phyloP scores from a whole-genome alignment of 2,888 invertebrate genomes.

The Iphiclides podalirius region DNA sequence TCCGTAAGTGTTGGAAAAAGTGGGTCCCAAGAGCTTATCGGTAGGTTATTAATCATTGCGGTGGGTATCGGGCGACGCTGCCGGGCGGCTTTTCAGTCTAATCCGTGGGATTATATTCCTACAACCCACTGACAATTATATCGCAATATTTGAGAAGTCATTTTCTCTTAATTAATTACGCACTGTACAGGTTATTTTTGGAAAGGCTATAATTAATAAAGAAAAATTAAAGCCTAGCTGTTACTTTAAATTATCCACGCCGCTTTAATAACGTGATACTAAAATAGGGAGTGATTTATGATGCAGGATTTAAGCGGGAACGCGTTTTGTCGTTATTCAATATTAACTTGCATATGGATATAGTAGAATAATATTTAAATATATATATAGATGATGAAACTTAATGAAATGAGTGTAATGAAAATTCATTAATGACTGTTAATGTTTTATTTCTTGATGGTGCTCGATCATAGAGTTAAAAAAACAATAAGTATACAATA shows the following conservation, averaged over 20 bases:
- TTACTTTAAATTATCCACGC: background rate
- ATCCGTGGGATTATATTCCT: slow-evolving; percentile 44
- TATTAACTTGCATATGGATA: background rate
- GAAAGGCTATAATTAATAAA: background rate
- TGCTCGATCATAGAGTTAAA: too few species aligned
- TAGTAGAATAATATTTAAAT: background rate
- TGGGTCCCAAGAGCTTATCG: slow-evolving; percentile 52
- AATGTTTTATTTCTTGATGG: too few species aligned
- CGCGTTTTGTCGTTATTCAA: background rate
- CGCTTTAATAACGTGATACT: background rate
- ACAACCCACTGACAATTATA: slow-evolving; percentile 34
- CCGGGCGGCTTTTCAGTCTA: slow-evolving; percentile 40
- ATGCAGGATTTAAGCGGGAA: background rate
- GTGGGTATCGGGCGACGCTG: slow-evolving; percentile 46
- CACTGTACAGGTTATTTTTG: background rate
- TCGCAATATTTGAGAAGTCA: slow-evolving; percentile 17
- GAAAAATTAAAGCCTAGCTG: background rate
- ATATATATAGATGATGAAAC: background rate
- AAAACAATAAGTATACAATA: too few species aligned
- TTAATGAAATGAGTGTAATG: too few species aligned
- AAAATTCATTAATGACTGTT: too few species aligned
- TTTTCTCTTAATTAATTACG: slow-evolving; percentile 10
- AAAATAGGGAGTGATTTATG: slow-evolving; percentile 2
- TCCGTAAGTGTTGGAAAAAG: slow-evolving; percentile 37
- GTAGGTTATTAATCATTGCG: slow-evolving; percentile 59